Base-by-base conservation (phyloP, 2,888 invertebrate species). In the Drosophila quinaria region DNA sequence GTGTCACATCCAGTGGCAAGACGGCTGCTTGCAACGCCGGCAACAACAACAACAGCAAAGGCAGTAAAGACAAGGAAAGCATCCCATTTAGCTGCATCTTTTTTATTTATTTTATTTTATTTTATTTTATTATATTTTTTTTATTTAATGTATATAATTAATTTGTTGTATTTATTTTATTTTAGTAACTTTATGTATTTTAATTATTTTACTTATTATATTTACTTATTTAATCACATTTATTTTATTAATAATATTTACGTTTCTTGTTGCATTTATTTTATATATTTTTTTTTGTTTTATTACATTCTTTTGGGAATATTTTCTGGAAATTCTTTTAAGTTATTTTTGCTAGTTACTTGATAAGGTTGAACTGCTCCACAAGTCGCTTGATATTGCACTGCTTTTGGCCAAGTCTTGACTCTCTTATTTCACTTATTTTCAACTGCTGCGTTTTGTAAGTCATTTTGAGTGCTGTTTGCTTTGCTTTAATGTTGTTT, bases 351-450 rank as follows among this genome's bases (percentile, higher is more conserved):
- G 39, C 33, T 25, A 9, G 64, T 64, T 25, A 41, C 22, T 31
- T 35, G 33, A 41, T 13, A 1, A 25, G 47, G 44, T 35, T 52
- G 70, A 59, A 61, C 83, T 70, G 80, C 54, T 50, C 78, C 54
- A 65, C 35, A 64, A 61, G 78, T 86, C 75, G 80, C 58, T 66
- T 74, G 66, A n/a, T 62, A 66, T 70, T 81, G 86, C 84, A 84
- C 84, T 84, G 86, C 52, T 81, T 78, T 81, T 15, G 60, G 52
- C 46, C 54, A 55, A 51, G 60, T 66, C 66, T 22, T 22, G 71
- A 60, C 77, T 71, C 77, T 71, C 71, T 58, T 64, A 58, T 64
- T 58, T 63, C 81, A 86, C 78, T 77, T 82, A 81, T 82, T 78
- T 74, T 76, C 67, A 68, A 68, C 39, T 54, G 70, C 79, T 81